Evolutionary conservation across 2,113 vertebrate species (phyloP).

Genomic region (Callorhinus ursinus): DNA sequence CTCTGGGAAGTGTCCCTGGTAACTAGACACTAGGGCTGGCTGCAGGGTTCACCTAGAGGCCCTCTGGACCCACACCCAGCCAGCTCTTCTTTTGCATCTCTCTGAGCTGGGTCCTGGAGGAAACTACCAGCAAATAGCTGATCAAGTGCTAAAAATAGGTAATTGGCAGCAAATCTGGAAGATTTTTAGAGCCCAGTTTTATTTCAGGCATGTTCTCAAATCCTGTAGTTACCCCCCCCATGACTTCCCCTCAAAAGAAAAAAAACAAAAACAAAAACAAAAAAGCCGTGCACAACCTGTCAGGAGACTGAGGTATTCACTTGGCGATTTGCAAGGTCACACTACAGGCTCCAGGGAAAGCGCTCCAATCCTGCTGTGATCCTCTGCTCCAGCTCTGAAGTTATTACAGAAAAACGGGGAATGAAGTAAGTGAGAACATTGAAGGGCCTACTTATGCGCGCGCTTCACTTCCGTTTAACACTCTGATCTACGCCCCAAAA

Average conservation of each 20-base stretch:
- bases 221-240: background rate
- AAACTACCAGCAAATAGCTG: background rate
- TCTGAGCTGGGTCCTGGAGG: conserved; percentile 1
- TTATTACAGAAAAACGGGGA: conserved; percentile 62
- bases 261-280: background rate
- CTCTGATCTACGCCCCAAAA: conserved; percentile 24
- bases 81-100: background rate
- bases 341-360: conserved; percentile 31
- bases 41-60: background rate
- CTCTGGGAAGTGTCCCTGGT: background rate
- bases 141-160: conserved; percentile 5
- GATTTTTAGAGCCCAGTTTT: conserved; percentile 43
- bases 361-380: conserved; percentile 42
- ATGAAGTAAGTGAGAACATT: conserved; percentile 15
- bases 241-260: background rate
- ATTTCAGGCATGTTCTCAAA: conserved; percentile 51
- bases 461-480: background rate
- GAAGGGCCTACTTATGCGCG: conserved; percentile 33
- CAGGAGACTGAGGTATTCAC: conserved; percentile 16
- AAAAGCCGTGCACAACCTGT: background rate
- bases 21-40: background rate
- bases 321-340: conserved; percentile 64
- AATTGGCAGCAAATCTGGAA: conserved; percentile 34
- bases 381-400: conserved; percentile 3
- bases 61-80: background rate